Conservation (phyloP, 2,113 vertebrate species). For the Colossoma macropomum region DNA sequence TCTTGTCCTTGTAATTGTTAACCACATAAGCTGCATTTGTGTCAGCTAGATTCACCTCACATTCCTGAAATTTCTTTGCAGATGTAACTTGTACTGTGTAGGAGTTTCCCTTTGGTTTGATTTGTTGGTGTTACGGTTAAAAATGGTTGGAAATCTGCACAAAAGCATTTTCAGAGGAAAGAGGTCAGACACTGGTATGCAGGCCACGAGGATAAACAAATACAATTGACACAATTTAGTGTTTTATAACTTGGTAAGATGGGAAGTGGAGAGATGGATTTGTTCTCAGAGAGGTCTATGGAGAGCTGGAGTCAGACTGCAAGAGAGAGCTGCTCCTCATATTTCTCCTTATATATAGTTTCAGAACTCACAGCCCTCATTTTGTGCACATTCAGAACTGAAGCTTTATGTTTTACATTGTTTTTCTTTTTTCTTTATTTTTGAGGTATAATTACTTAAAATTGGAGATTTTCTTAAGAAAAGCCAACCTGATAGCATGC, state of each 20-base stretch:
- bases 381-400: too few relatives aligned
- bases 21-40: background rate
- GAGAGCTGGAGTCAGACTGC: slow-evolving; percentile 40
- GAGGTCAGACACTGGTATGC: slow-evolving; percentile 25
- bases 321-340: background rate
- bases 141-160: background rate
- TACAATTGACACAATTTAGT: slow-evolving; percentile 36
- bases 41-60: background rate
- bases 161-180: slow-evolving; percentile 31
- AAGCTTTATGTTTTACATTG: too few relatives aligned
- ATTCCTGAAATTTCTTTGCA: background rate
- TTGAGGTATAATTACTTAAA: too few relatives aligned
- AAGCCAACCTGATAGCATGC: slow-evolving; percentile 17
- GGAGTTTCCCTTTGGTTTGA: background rate
- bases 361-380: too few relatives aligned
- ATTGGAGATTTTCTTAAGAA: background rate
- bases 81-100: background rate
- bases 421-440: too few relatives aligned
- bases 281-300: background rate
- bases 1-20: background rate
- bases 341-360: background rate
- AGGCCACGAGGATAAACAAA: slow-evolving; percentile 29
- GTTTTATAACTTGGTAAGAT: slow-evolving; percentile 6
- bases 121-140: slow-evolving; percentile 12
- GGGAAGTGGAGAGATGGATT: background rate